Conservation (phyloP, 2,113 vertebrate genomes). For the Loxodonta africana region DNA sequence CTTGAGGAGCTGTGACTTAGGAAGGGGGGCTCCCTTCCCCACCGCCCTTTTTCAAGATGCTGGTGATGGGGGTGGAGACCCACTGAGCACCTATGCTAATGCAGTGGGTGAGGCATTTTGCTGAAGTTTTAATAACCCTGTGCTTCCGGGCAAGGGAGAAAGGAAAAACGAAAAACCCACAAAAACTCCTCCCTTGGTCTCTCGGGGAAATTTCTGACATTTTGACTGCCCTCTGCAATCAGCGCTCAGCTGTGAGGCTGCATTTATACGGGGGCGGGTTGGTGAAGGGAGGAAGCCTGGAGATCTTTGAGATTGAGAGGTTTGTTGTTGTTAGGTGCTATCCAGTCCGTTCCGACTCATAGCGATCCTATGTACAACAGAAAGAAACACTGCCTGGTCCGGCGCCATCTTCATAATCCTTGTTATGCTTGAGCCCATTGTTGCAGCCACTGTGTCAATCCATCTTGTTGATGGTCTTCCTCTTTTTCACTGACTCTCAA, state of each 20-base stretch:
- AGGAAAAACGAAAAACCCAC: slow-evolving; percentile 70
- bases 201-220: slow-evolving; percentile 84
- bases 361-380: too few species aligned
- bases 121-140: slow-evolving; percentile 79
- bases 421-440: too few species aligned
- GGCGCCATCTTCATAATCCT: too few species aligned
- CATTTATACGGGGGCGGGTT: not conserved
- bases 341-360: too few species aligned
- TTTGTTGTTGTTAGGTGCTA: too few species aligned
- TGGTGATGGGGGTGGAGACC: not conserved
- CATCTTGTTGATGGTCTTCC: too few species aligned
- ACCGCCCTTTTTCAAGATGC: not conserved
- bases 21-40: not conserved
- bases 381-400: too few species aligned
- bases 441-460: too few species aligned
- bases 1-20: not conserved
- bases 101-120: slow-evolving; percentile 72
- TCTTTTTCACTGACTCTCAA: too few species aligned
- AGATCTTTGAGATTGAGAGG: slow-evolving; percentile 50
- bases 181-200: slow-evolving; percentile 71
- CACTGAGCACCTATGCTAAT: not conserved
- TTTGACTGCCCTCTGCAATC: slow-evolving; percentile 52
- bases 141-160: slow-evolving; percentile 67
- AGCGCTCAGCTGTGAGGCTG: not conserved
- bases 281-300: slow-evolving; percentile 49